A percentile compares a stretch with the other conserved stretches of the same genome.
These are phyloP conservation scores for Raja brachyura DNA, from an alignment of 2,113 vertebrate genomes.

Conservation along the genomic window DNA sequence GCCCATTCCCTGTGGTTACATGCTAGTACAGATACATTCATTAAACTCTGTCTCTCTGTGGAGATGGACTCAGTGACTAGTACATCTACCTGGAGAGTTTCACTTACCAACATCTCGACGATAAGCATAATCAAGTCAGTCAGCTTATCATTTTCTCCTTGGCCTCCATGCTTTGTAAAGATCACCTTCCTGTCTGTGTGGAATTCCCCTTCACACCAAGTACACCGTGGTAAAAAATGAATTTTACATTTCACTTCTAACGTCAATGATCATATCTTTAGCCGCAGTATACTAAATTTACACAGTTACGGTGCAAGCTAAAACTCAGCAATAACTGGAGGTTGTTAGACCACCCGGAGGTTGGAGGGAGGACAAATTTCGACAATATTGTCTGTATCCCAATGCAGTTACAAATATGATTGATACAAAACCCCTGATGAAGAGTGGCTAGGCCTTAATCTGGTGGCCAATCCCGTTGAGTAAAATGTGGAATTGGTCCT, in stretches of 20 bases:
- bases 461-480: no score
- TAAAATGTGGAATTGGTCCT: no score
- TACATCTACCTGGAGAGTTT: not conserved
- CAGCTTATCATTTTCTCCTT: not conserved
- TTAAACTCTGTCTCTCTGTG: constrained; percentile 11
- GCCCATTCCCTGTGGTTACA: not conserved
- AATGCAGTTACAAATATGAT: no score
- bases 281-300: no score
- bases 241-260: not conserved
- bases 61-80: not conserved
- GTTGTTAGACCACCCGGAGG: no score
- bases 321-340: not conserved
- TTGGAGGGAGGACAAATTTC: no score
- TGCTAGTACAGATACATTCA: not conserved
- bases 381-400: no score
- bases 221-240: not conserved
- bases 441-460: no score
- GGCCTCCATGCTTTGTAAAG: not conserved
- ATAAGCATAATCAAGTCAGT: not conserved
- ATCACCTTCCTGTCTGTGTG: not conserved
- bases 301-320: no score
- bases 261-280: not conserved
- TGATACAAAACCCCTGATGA: no score
- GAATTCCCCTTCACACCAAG: not conserved
- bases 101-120: not conserved